Conservation (phyloP, 2,113 vertebrate species). For the Megaleporinus macrocephalus region DNA sequence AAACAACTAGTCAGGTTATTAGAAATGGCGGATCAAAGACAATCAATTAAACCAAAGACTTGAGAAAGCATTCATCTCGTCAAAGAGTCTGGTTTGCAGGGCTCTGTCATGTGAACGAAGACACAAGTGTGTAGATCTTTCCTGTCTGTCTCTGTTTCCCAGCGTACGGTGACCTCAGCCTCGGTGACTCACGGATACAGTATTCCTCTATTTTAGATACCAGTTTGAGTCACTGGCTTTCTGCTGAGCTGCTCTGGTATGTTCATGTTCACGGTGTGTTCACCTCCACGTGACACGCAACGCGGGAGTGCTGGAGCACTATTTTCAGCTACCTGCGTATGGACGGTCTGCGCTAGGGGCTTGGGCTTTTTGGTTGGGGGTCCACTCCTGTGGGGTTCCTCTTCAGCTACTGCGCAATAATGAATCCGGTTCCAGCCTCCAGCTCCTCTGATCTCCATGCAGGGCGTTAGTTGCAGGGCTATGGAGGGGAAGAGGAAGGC, state of each 20-base stretch:
- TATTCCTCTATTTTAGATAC: constrained; percentile 19
- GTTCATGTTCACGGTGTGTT: constrained; percentile 23
- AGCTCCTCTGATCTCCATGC: constrained; percentile 14
- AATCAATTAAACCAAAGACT: neutral
- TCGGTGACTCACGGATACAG: neutral
- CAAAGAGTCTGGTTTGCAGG: neutral
- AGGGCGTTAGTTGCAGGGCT: neutral
- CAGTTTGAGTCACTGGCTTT: constrained; percentile 17
- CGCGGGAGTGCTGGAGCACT: neutral
- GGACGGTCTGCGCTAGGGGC: constrained; percentile 3
- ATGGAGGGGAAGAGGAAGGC: neutral
- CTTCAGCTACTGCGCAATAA: constrained; percentile 33
- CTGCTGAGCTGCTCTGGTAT: neutral
- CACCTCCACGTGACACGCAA: neutral
- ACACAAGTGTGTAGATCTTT: neutral
- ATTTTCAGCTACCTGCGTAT: constrained; percentile 6
- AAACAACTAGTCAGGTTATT: neutral
- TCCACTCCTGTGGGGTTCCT: constrained; percentile 41
- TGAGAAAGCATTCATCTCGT: neutral
- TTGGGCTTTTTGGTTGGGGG: constrained; percentile 1
- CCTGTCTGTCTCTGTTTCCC: neutral
- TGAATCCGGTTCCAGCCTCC: constrained; percentile 33
- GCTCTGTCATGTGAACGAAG: neutral
- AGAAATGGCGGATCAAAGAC: neutral
- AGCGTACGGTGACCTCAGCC: neutral